A percentile compares a stretch with the other conserved stretches of the same genome.
phyloP scores from a whole-genome alignment of 2,797 vertebrate genomes.

The Oreonectes daqikongensis region DNA sequence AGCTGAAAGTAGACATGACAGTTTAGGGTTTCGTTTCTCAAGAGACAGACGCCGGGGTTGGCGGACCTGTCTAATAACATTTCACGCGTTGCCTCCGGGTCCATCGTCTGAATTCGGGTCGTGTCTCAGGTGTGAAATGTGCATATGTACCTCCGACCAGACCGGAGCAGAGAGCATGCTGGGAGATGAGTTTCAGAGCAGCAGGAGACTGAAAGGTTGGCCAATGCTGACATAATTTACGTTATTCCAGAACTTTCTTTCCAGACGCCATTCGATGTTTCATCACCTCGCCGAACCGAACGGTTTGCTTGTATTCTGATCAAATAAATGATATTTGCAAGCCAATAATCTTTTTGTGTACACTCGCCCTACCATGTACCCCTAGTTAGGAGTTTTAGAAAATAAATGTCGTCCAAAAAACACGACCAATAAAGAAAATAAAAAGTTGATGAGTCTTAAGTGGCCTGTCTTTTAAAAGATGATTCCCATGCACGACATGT shows the following conservation, averaged over 20 bases:
- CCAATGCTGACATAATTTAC: not conserved
- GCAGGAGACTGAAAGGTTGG: conserved; percentile 6
- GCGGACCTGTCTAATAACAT: conserved; percentile 26
- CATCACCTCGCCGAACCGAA: not conserved
- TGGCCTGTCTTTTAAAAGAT: conserved; percentile 2
- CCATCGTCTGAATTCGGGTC: conserved; percentile 38
- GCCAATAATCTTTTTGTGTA: no score
- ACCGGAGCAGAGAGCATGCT: conserved; percentile 50
- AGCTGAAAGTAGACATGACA: conserved; percentile 31
- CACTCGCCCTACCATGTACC: no score
- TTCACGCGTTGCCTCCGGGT: not conserved
- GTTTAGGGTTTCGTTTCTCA: conserved; percentile 3
- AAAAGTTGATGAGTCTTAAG: no score
- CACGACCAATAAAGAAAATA: no score
- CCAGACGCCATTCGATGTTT: no score
- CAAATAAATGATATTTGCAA: not conserved
- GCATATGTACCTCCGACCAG: conserved; percentile 42
- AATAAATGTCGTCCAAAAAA: conserved; percentile 15
- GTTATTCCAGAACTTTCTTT: conserved; percentile 6
- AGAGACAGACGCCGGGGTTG: not conserved
- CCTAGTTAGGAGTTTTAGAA: no score
- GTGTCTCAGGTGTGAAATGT: conserved; percentile 37
- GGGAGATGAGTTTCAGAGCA: conserved; percentile 32
- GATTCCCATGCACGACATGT: conserved; percentile 39
- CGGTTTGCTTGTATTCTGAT: not conserved